These are phyloP conservation scores for Aphelocoma californica DNA, from an alignment of 2,797 vertebrate genomes.

Conservation along the genomic window DNA sequence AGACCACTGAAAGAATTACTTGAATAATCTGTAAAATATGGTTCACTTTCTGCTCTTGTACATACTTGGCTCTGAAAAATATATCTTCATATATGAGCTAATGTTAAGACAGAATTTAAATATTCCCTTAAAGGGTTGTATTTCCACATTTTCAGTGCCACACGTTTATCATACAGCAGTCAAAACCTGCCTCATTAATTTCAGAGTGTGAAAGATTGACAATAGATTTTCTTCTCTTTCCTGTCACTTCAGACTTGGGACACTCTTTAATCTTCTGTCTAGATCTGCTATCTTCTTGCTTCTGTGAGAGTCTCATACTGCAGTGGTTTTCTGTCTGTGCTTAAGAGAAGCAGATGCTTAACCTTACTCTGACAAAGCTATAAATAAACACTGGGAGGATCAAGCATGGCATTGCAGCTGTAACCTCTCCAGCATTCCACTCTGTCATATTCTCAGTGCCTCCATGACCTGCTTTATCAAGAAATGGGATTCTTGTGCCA, in stretches of 20 bases:
- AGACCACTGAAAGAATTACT: not conserved
- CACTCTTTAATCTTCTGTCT: not conserved
- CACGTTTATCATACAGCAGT: not conserved
- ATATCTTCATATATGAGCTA: not conserved
- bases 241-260: not conserved
- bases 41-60: not conserved
- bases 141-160: not conserved
- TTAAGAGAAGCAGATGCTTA: not conserved
- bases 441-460: not conserved
- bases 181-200: not conserved
- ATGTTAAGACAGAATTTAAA: slow-evolving; percentile 5
- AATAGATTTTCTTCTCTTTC: not conserved
- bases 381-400: not conserved
- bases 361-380: not conserved
- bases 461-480: not conserved
- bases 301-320: not conserved
- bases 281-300: not conserved
- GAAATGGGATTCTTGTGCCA: not conserved
- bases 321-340: not conserved
- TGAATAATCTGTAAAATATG: not conserved
- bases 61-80: not conserved
- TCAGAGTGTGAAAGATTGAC: not conserved
- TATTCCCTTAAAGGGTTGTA: not conserved
- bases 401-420: not conserved
- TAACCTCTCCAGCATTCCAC: not conserved